phyloP scores from a whole-genome alignment of 2,113 vertebrate genomes.

The Dicentrarchus labrax region DNA sequence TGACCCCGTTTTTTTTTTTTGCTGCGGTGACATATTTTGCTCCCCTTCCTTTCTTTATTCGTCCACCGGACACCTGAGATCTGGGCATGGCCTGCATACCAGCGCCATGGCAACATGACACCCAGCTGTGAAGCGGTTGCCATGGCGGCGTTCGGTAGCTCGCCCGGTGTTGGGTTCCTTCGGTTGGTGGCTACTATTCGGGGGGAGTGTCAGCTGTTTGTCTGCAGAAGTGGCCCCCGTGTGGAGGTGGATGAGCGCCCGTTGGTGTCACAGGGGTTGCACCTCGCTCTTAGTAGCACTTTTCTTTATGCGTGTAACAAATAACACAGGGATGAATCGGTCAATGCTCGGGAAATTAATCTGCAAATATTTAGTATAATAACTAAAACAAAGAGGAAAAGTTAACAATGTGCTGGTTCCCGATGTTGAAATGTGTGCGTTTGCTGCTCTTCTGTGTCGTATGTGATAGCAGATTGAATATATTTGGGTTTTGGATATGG shows the following conservation, averaged over 20 bases:
- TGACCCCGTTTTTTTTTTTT: too few species aligned
- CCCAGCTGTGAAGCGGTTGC: conserved; percentile 55
- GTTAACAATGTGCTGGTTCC: too few species aligned
- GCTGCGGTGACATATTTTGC: too few species aligned
- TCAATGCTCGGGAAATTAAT: too few species aligned
- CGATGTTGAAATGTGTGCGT: too few species aligned
- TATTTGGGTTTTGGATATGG: not conserved
- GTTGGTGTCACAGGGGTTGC: not conserved
- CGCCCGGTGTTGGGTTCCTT: conserved; percentile 56
- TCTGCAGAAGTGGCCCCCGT: not conserved
- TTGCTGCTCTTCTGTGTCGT: not conserved
- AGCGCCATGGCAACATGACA: conserved; percentile 61
- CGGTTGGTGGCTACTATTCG: not conserved
- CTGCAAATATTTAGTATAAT: too few species aligned
- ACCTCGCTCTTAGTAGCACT: not conserved
- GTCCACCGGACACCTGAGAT: conserved; percentile 73
- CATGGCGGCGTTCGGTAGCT: conserved; percentile 34
- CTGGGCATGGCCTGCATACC: conserved; percentile 26
- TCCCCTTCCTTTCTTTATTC: too few species aligned
- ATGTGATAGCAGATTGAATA: not conserved
- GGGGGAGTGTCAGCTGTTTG: conserved; percentile 20
- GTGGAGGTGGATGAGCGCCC: not conserved
- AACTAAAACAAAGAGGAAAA: too few species aligned
- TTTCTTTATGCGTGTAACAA: too few species aligned
- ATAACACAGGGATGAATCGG: too few species aligned